Evolutionary conservation across 2,888 invertebrate species (phyloP), one percentile per base, ranked within the genome.

Genomic region (Acholoe squamosa): DNA sequence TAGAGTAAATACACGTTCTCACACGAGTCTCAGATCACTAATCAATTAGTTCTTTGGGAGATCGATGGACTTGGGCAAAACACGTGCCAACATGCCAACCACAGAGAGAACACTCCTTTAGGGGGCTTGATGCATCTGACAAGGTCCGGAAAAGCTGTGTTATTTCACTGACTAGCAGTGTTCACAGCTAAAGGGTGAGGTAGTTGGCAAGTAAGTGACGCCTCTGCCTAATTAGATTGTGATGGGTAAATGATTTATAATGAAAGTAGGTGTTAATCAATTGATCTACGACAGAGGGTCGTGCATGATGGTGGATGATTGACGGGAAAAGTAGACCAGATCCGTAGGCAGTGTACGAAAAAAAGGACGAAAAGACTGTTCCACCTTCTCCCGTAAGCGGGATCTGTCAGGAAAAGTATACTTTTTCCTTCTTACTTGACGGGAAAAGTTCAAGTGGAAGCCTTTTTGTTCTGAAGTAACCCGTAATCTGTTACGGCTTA

Each of bases 51-150:
- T 33, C 80, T 34, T 19, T 5, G 19, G 19, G 80, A 80, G 80
- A 80, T 43, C 33, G 80, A 80, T 80, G n/a, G 80, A 19, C 12
- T 80, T n/a, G 19, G 33, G 34, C 14, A 80, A 43, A 80, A 80
- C 80, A 33, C 33, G 80, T 80, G 80, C 43, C 80, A 80, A 80
- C 80, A 80, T 43, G 80, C 80, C 80, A 80, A 28, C 31, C 71
- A 71, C 31, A 28, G 28, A 28, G 31, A 14, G 28, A 1, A n/a
- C 71, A 28, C n/a, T 71, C 71, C 71, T 71, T 71, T 71, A 71
- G 14, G 71, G n/a, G 19, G 7, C 14, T 71, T 71, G 71, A 71
- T 71, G 71, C 71, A 71, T 71, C 25, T 71, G 71, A 71, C 71
- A 71, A 28, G 71, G 28, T 71, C 71, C 71, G 71, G 71, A 71